Conservation (phyloP, 1,140 invertebrate species). For the Scaptomyza graminum region DNA sequence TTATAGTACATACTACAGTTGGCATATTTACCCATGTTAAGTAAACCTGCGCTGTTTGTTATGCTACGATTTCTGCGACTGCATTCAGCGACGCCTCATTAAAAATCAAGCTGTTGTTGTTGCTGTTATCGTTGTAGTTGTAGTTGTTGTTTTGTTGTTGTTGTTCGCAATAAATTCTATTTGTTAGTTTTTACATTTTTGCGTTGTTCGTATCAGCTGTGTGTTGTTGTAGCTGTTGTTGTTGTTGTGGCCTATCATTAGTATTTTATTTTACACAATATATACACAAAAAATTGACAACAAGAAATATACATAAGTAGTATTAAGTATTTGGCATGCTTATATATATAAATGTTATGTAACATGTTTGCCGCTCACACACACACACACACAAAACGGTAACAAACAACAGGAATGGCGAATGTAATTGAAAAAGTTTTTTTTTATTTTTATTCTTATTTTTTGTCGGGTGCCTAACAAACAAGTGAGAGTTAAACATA, state of each 20-base stretch:
- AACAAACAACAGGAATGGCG: conserved; percentile 21
- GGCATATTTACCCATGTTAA: conserved; percentile 81
- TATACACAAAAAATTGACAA: conserved; percentile 7
- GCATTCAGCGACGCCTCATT: conserved; percentile 51
- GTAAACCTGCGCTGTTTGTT: conserved; percentile 75
- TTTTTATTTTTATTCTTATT: conserved; percentile 22
- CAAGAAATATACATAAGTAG: conserved; percentile 14
- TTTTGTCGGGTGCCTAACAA: not conserved
- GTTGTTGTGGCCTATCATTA: conserved; percentile 59
- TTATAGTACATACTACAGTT: conserved; percentile 25
- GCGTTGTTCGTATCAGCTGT: conserved; percentile 33
- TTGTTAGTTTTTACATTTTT: conserved; percentile 37
- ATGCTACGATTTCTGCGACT: conserved; percentile 68
- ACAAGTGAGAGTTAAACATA: not conserved
- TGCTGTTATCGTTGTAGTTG: conserved; percentile 44
- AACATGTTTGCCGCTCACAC: conserved; percentile 37
- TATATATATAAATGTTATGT: conserved; percentile 55
- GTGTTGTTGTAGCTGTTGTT: conserved; percentile 28
- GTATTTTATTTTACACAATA: conserved; percentile 60
- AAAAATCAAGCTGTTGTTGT: conserved; percentile 45
- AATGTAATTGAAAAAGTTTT: conserved; percentile 55
- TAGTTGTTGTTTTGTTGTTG: conserved; percentile 47
- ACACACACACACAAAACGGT: conserved; percentile 25
- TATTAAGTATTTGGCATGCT: conserved; percentile 48
- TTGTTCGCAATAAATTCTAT: conserved; percentile 27